These are phyloP conservation scores for Phasianus colchicus DNA, from an alignment of 2,113 vertebrate genomes.

Conservation along the genomic window DNA sequence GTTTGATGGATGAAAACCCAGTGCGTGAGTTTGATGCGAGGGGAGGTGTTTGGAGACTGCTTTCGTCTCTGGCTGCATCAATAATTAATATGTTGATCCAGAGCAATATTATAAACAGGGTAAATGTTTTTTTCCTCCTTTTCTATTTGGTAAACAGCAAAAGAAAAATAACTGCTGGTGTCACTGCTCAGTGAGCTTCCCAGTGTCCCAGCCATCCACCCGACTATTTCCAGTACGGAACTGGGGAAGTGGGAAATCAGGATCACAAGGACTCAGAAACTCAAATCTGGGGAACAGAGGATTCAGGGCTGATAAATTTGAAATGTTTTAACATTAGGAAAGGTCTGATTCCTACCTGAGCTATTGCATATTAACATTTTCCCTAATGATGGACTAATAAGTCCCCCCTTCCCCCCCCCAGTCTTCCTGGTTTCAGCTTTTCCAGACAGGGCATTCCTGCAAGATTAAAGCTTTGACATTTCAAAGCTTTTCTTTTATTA, in stretches of 20 bases:
- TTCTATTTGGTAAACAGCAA: background rate
- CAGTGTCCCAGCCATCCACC: background rate
- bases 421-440: background rate
- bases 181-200: background rate
- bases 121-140: background rate
- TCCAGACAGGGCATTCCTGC: background rate
- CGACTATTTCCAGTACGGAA: background rate
- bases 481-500: background rate
- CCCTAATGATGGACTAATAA: background rate
- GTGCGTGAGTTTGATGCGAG: background rate
- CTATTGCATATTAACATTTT: background rate
- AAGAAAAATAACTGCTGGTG: background rate
- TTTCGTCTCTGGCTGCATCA: conserved; percentile 14
- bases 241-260: background rate
- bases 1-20: background rate
- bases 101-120: conserved; percentile 7
- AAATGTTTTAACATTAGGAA: background rate
- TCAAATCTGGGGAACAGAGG: background rate
- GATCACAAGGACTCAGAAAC: background rate
- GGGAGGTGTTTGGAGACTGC: conserved; percentile 15
- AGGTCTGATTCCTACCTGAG: background rate
- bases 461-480: background rate
- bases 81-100: conserved; percentile 53
- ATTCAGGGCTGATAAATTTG: background rate
- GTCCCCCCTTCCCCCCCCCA: background rate